phyloP scores from a whole-genome alignment of 2,797 vertebrate genomes.

The Holocentrus rufus region DNA sequence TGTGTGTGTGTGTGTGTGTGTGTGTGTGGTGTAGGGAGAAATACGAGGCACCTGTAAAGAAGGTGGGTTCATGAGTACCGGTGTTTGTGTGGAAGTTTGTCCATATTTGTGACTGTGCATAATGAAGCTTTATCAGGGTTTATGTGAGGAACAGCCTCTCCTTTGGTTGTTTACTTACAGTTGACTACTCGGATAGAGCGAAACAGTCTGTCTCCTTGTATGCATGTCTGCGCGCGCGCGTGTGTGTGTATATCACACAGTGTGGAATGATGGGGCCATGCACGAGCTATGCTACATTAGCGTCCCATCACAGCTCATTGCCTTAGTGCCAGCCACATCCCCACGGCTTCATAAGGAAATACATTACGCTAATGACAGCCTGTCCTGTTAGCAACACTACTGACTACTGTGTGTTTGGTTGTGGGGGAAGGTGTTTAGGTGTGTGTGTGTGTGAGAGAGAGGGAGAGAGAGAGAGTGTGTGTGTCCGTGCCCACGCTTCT shows the following conservation, averaged over 20 bases:
- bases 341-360: constrained; percentile 73
- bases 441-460: constrained; percentile 1
- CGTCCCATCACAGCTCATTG: constrained; percentile 80
- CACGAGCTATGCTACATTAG: constrained; percentile 75
- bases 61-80: too few relatives aligned
- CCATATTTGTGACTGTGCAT: constrained; percentile 20
- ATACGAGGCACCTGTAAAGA: too few relatives aligned
- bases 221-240: constrained; percentile 24
- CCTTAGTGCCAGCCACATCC: constrained; percentile 65
- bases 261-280: constrained; percentile 63
- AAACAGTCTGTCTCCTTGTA: constrained; percentile 12
- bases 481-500: constrained; percentile 20
- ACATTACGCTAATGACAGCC: constrained; percentile 75
- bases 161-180: constrained; percentile 60
- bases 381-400: constrained; percentile 68
- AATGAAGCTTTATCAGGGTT: constrained; percentile 17
- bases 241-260: constrained; percentile 9
- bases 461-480: constrained; percentile 6
- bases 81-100: neutral
- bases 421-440: neutral
- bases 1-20: too few relatives aligned
- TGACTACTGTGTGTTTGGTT: constrained; percentile 1
- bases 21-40: too few relatives aligned
- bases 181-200: constrained; percentile 61
- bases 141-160: constrained; percentile 14